Percentiles rank a stretch among this genome's conserved stretches.
These are phyloP conservation scores for Eurytoma adleriae DNA, from an alignment of 2,888 invertebrate genomes.

Conservation along the genomic window DNA sequence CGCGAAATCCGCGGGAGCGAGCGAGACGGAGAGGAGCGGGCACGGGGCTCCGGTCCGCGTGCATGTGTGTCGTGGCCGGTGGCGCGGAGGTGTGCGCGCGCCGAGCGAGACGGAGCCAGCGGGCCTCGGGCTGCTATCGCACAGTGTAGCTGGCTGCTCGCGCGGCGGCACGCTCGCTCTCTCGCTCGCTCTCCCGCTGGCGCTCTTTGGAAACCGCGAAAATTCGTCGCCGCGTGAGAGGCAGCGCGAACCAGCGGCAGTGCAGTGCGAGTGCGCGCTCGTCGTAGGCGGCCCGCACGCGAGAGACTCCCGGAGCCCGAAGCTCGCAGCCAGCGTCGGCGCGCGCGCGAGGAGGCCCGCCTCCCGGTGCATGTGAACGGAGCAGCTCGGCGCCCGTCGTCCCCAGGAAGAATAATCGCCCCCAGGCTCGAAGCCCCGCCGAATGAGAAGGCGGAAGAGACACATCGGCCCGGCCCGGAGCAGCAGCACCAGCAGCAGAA, in stretches of 20 bases:
- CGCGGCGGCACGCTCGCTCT: background rate
- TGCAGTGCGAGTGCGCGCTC: conserved; percentile 57
- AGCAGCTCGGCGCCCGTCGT: background rate
- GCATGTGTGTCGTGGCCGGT: conserved; percentile 3
- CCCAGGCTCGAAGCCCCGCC: conserved; percentile 6
- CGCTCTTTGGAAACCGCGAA: conserved; percentile 48
- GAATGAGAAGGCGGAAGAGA: conserved; percentile 38
- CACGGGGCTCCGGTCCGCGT: background rate
- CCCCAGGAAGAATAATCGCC: conserved; percentile 9
- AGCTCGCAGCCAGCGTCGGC: background rate
- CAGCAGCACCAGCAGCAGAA: conserved; percentile 11
- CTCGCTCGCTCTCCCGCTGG: background rate
- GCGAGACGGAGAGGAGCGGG: too few species aligned
- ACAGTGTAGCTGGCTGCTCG: background rate
- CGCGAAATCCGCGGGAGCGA: background rate
- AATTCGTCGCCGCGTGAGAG: conserved; percentile 27
- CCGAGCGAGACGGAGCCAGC: background rate
- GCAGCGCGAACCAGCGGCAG: conserved; percentile 27
- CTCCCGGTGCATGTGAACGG: background rate
- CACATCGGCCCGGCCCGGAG: background rate
- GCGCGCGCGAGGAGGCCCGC: background rate
- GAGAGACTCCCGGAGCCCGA: background rate
- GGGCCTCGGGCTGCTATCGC: too few species aligned
- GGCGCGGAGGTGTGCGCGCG: background rate
- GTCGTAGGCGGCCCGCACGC: conserved; percentile 32